Evolutionary conservation across 2,888 invertebrate genomes (phyloP), one percentile per base, ranked within the genome.

Genomic region (Andrena haemorrhoa): DNA sequence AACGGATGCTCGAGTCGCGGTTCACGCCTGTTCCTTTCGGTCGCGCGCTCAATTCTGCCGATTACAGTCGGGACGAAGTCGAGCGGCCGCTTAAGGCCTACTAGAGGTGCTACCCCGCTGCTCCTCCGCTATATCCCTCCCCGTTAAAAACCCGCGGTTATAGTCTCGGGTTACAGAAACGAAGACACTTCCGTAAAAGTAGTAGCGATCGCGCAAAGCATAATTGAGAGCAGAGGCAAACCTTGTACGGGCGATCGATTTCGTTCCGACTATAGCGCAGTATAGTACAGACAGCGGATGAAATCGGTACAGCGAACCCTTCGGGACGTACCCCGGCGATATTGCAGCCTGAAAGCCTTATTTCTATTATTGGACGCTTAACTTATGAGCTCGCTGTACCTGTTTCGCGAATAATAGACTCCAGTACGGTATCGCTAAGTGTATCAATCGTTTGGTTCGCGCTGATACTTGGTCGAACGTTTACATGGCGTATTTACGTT

Each of bases 21-120:
- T 29, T 33, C 29, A 35, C 61, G 61, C 61, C 61, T 61, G 33
- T 35, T 61, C 20, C 31, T 10, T 61, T 61, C 33, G 33, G 61
- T 61, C 20, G 33, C 33, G 61, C 61, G 33, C n/a, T 29, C 10
- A 8, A 33, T 61, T 61, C 5, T 20, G 33, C 10, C 61, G 20
- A 61, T 56, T 56, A 56, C 10, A 26, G 56, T 26, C 23, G 56
- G 23, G 1, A 56, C 10, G 23, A 23, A 56, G 23, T 56, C 56
- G 23, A 10, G 1, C 10, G 26, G 1, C 23, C 10, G 56, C 23
- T 56, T 26, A 56, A 26, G 53, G 20, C 53, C n/a, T n/a, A 6
- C 23, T 10, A 12, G 41, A 41, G 16, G 16, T 5, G 41, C 4
- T 41, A 41, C 4, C 16, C 41, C 16, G 10, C 26, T 10, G 5